Evolutionary conservation across 2,888 invertebrate genomes (phyloP), one percentile per base, ranked within the genome.

Genomic region (Hanleya hanleyi): DNA sequence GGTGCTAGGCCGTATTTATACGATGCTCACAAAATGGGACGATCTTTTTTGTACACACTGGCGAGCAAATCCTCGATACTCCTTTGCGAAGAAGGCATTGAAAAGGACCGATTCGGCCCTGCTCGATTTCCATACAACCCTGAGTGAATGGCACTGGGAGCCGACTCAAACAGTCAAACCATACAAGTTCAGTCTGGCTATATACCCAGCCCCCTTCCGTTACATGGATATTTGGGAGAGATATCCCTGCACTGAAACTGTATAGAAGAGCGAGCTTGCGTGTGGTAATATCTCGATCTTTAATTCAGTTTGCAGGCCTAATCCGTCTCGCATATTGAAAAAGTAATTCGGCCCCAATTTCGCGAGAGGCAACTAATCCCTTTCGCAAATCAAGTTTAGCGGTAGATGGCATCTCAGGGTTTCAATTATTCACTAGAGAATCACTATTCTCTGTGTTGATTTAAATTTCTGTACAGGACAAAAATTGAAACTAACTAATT

Each of bases 401-500:
- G 22, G 57, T 57, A 29, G 57, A 22, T 57, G 57, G 32, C 57
- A 26, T 26, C 22, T 15, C 26, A 15, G 57, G 22, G 12, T 12
- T 57, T 26, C 26, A 22, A 57, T 22, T 57, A 22, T 22, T 57
- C 22, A 26, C 57, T 3, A 15, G 12, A 57, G 7, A 15, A 22
- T 15, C 29, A 18, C 2, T 15, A 15, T 26, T 29, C 29, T 29
- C 29, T 57, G 26, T 29, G 57, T 26, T 57, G 57, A 57, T 57
- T 57, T 26, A 26, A 57, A 57, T 57, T 57, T 57, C 57, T 57
- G 29, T 57, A 32, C 57, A 15, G 29, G 7, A 57, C 57, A 57
- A 57, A 57, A 57, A 57, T 57, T 57, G 57, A 57, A 57, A 57
- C 57, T 57, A 57, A 57, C 57, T 57, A 57, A 57, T 57, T 57